Percentiles rank a stretch among this genome's conserved stretches.
phyloP scores from a whole-genome alignment of 2,797 vertebrate species.

The Halcyon smyrnensis region DNA sequence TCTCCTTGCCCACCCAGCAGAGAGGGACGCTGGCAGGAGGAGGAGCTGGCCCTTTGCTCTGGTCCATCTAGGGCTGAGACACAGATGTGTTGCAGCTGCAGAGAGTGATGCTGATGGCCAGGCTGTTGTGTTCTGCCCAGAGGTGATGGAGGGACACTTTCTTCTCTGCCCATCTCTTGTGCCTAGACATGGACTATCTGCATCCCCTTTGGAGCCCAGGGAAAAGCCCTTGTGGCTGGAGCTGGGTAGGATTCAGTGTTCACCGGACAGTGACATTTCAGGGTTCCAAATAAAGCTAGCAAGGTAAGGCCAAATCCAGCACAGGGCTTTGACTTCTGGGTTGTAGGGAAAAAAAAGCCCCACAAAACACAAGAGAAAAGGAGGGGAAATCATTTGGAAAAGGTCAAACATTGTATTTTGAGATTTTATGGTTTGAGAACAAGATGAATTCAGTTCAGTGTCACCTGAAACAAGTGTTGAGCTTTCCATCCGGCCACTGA shows the following conservation, averaged over 20 bases:
- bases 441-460: background rate
- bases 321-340: background rate
- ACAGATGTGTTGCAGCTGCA: background rate
- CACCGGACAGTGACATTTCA: background rate
- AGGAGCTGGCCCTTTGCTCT: background rate
- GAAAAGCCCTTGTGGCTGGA: background rate
- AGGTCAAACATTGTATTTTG: background rate
- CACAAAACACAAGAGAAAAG: background rate
- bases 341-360: background rate
- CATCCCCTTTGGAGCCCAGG: background rate
- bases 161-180: background rate
- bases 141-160: rapidly evolving
- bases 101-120: background rate
- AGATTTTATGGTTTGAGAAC: background rate
- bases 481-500: background rate
- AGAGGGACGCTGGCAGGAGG: background rate
- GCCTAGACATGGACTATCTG: background rate
- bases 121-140: rapidly evolving
- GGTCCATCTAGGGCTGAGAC: background rate
- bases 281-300: background rate
- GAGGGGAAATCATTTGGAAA: background rate
- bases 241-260: background rate
- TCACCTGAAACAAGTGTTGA: background rate
- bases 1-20: background rate
- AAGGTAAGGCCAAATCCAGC: background rate